phyloP scores from a whole-genome alignment of 1,140 invertebrate genomes.

The Drosophila miranda region DNA sequence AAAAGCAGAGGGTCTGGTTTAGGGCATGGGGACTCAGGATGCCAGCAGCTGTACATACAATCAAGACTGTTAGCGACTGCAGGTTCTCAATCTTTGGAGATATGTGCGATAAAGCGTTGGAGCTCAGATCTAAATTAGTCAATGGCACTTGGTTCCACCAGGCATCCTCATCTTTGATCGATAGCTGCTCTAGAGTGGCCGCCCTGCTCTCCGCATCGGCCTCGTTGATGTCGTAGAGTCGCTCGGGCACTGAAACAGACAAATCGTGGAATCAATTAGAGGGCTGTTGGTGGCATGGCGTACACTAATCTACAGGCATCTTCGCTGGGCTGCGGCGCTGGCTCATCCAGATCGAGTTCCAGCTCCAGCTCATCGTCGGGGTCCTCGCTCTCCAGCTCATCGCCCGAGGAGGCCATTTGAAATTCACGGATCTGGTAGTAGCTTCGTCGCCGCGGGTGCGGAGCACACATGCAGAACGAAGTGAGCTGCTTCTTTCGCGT shows the following conservation, averaged over 20 bases:
- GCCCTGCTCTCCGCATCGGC: slow-evolving; percentile 85
- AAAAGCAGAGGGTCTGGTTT: not conserved
- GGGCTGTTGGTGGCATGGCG: not conserved
- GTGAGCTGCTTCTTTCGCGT: slow-evolving; percentile 64
- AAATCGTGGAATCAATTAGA: slow-evolving; percentile 17
- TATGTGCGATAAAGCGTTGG: slow-evolving; percentile 87
- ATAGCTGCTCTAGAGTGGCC: slow-evolving; percentile 86
- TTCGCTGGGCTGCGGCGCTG: slow-evolving; percentile 13
- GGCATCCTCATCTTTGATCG: slow-evolving; percentile 85
- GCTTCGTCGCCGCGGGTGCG: slow-evolving; percentile 63
- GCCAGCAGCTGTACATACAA: slow-evolving; percentile 83
- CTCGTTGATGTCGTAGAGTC: slow-evolving; percentile 91
- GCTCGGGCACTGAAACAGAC: slow-evolving; percentile 88
- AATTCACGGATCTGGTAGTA: slow-evolving; percentile 78
- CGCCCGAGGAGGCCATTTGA: slow-evolving; percentile 73
- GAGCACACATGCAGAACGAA: slow-evolving; percentile 77
- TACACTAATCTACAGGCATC: slow-evolving; percentile 45
- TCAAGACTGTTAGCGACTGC: slow-evolving; percentile 87
- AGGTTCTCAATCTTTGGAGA: slow-evolving; percentile 88
- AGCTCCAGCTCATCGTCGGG: slow-evolving; percentile 70
- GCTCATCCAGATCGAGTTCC: slow-evolving; percentile 40
- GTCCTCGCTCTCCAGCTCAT: slow-evolving; percentile 75
- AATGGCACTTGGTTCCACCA: slow-evolving; percentile 95
- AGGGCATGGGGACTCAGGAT: not conserved
- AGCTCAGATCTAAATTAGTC: slow-evolving; percentile 91